A percentile compares a stretch with the other conserved stretches of the same genome.
Evolutionary conservation across 2,888 invertebrate genomes (phyloP).

Genomic region (Rotaria sp.): DNA sequence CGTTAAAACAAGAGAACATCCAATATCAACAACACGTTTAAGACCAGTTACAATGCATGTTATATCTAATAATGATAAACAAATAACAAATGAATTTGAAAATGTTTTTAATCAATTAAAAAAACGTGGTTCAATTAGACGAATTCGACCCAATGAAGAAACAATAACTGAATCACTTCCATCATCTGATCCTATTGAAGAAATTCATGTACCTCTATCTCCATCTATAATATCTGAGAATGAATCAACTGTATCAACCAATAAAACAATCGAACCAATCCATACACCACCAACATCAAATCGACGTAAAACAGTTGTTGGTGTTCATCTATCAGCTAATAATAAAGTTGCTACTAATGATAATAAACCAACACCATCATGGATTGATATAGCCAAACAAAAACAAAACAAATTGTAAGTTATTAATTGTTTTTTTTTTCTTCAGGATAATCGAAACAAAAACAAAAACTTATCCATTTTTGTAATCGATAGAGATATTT

Average conservation of each 20-base stretch:
- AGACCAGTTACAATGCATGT: not conserved
- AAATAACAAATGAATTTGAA: not conserved
- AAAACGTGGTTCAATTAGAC: not conserved
- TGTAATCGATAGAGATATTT: too few species aligned
- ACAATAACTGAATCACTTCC: not conserved
- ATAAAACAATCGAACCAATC: not conserved
- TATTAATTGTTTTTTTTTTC: not conserved
- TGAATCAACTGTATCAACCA: not conserved
- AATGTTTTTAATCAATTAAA: slow-evolving; percentile 6
- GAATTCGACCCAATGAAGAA: not conserved
- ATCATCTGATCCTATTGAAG: not conserved
- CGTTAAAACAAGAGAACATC: not conserved
- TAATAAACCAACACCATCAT: not conserved
- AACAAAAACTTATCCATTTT: too few species aligned
- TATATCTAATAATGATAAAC: not conserved
- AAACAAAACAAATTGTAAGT: slow-evolving; percentile 17
- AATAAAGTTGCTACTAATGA: not conserved
- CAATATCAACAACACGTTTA: not conserved
- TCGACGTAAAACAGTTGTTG: slow-evolving; percentile 19
- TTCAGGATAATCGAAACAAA: too few species aligned
- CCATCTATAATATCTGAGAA: not conserved
- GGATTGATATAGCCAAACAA: slow-evolving; percentile 15
- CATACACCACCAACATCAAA: not conserved
- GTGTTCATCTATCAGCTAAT: not conserved
- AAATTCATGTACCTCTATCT: not conserved